Conservation (phyloP, 2,113 vertebrate species). For the Pangasianodon gigas region DNA sequence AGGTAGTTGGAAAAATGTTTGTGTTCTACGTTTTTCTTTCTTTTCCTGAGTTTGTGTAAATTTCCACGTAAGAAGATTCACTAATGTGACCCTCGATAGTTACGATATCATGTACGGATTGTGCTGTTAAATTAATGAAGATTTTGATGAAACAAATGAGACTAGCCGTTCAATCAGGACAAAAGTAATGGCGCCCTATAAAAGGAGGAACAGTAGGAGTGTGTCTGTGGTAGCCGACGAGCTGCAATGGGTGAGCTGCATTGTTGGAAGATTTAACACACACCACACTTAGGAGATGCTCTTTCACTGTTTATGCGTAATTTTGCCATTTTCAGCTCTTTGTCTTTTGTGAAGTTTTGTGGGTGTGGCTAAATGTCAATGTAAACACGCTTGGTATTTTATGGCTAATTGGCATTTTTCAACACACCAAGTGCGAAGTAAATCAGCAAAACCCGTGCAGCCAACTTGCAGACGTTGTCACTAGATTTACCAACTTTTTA, state of each 20-base stretch:
- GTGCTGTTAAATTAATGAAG: background rate
- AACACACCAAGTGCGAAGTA: background rate
- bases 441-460: background rate
- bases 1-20: background rate
- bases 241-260: background rate
- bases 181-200: background rate
- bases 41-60: background rate
- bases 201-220: background rate
- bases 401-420: background rate
- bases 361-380: background rate
- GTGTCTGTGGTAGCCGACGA: too few species aligned
- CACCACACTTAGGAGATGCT: too few species aligned
- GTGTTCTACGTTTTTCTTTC: background rate
- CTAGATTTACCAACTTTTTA: background rate
- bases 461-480: background rate
- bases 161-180: background rate
- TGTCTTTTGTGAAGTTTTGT: background rate
- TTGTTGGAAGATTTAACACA: background rate
- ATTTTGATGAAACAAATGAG: background rate
- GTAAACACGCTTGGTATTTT: background rate
- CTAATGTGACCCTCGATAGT: background rate
- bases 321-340: background rate
- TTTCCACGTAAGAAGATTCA: background rate
- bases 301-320: background rate
- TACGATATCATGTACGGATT: background rate